phyloP scores from a whole-genome alignment of 2,888 invertebrate species.

The Tanypteryx hageni region DNA sequence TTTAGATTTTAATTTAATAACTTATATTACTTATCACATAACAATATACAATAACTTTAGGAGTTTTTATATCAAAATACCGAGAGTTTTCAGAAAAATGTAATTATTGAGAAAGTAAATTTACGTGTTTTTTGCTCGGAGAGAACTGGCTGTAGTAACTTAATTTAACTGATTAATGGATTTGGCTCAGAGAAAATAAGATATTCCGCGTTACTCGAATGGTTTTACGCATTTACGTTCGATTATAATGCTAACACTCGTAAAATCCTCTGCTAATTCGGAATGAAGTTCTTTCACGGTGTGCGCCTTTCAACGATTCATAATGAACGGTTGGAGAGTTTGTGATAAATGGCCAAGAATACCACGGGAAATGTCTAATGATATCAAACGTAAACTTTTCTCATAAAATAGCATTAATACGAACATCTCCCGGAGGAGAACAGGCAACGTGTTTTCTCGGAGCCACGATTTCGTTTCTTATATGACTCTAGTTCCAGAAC shows the following conservation, averaged over 20 bases:
- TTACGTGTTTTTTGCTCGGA: no score
- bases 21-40: no score
- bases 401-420: constrained; percentile 31
- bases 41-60: no score
- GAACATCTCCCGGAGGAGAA: background rate
- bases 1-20: no score
- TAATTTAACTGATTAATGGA: constrained; percentile 5
- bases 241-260: background rate
- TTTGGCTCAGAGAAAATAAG: background rate
- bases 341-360: background rate
- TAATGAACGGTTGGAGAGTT: background rate
- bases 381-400: constrained; percentile 27
- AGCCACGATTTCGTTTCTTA: background rate
- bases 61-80: no score
- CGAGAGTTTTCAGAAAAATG: no score
- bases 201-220: constrained; percentile 1
- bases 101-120: no score
- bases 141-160: no score
- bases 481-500: constrained; percentile 9
- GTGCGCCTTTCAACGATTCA: background rate
- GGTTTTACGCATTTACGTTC: constrained; percentile 25
- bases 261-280: constrained; percentile 14
- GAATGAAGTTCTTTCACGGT: background rate
- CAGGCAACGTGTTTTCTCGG: background rate
- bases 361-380: background rate